Evolutionary conservation across 2,888 invertebrate genomes (phyloP).

Genomic region (Lasioglossum figueresi): DNA sequence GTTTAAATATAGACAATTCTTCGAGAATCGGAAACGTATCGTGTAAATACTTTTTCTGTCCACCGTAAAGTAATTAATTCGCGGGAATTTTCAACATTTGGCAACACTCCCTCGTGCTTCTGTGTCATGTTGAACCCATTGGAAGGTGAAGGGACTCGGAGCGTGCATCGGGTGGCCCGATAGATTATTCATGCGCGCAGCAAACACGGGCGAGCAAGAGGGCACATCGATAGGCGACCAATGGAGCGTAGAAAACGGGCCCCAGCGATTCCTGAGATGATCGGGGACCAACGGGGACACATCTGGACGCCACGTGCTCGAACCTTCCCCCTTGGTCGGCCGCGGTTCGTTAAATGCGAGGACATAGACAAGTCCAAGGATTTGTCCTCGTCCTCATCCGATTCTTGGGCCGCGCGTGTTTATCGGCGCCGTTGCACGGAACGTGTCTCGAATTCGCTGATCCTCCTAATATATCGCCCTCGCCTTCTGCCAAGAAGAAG

Average conservation of each 20-base stretch:
- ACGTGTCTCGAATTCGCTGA: slow-evolving; percentile 58
- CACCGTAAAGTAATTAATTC: background rate
- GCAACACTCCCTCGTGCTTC: background rate
- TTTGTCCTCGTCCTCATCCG: slow-evolving; percentile 14
- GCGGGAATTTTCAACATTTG: background rate
- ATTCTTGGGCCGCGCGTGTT: slow-evolving; percentile 47
- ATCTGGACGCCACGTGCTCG: slow-evolving; percentile 70
- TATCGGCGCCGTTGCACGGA: slow-evolving; percentile 42
- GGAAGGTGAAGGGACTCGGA: slow-evolving; percentile 38
- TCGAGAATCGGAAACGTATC: background rate
- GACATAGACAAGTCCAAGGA: slow-evolving; percentile 15
- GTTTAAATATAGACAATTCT: background rate
- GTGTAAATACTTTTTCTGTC: too few species aligned
- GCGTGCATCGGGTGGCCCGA: slow-evolving; percentile 56
- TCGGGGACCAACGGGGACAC: slow-evolving; percentile 42
- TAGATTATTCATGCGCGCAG: slow-evolving; percentile 64
- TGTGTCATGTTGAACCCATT: slow-evolving; percentile 41
- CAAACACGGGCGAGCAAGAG: slow-evolving; percentile 42
- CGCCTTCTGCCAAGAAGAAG: background rate
- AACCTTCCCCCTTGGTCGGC: slow-evolving; percentile 24
- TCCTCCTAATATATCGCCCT: slow-evolving; percentile 21
- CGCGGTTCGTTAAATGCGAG: slow-evolving; percentile 5
- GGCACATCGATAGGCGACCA: slow-evolving; percentile 18
- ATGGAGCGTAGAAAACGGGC: slow-evolving; percentile 35
- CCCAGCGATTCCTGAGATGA: slow-evolving; percentile 52